Conservation (phyloP, 2,113 vertebrate species). For the Lasiurus borealis region DNA sequence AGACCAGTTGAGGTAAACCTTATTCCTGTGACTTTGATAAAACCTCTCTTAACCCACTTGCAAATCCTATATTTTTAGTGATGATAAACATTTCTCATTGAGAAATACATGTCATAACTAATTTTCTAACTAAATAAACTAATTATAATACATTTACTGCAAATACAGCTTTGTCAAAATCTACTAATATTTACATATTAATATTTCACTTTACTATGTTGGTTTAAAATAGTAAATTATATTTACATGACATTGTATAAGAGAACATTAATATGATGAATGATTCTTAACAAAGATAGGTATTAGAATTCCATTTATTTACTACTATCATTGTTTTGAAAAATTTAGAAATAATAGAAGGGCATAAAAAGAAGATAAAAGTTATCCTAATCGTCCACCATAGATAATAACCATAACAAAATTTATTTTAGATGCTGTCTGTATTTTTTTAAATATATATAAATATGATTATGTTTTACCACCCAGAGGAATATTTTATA, state of each 20-base stretch:
- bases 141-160: background rate
- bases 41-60: background rate
- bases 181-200: background rate
- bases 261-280: background rate
- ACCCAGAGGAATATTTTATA: background rate
- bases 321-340: background rate
- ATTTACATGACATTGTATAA: background rate
- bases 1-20: background rate
- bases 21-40: background rate
- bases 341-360: background rate
- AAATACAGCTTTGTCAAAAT: conserved; percentile 2
- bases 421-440: background rate
- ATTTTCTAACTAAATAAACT: conserved; percentile 15
- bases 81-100: background rate
- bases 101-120: background rate
- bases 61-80: background rate
- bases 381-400: background rate
- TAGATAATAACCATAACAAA: background rate
- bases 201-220: background rate
- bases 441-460: background rate
- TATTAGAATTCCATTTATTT: background rate
- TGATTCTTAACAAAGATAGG: conserved; percentile 22
- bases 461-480: background rate
- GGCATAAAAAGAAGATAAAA: conserved; percentile 13
- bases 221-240: background rate